Evolutionary conservation across 2,113 vertebrate genomes (phyloP).

Genomic region (Gadus chalcogrammus): DNA sequence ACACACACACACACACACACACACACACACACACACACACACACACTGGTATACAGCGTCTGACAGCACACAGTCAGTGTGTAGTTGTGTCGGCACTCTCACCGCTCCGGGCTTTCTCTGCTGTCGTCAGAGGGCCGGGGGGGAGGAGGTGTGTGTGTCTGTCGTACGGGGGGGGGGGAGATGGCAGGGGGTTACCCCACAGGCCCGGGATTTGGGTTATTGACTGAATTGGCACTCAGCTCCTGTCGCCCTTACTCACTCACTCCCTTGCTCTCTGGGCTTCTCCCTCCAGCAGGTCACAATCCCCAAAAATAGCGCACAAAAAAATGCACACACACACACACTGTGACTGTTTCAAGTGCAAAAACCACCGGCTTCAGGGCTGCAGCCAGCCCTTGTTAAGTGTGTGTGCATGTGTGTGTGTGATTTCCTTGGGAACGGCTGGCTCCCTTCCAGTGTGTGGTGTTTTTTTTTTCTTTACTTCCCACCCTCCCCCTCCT

Average conservation of each 20-base stretch:
- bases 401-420: constrained; percentile 55
- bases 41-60: no score
- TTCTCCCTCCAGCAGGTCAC: constrained; percentile 88
- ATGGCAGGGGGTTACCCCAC: constrained; percentile 18
- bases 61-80: constrained; percentile 12
- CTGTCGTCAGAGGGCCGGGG: no score
- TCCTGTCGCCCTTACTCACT: constrained; percentile 69
- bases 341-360: constrained; percentile 88
- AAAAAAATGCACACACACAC: constrained; percentile 85
- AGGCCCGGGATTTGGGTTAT: not conserved
- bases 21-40: no score
- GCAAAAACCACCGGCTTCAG: constrained; percentile 86
- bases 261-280: constrained; percentile 72
- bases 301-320: constrained; percentile 89
- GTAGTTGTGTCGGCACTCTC: not conserved
- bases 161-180: no score
- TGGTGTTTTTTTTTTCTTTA: constrained; percentile 54
- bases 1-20: no score
- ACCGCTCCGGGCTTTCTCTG: no score
- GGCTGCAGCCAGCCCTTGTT: constrained; percentile 86
- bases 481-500: not conserved
- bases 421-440: constrained; percentile 92
- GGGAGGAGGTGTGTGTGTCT: constrained; percentile 21
- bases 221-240: constrained; percentile 67
- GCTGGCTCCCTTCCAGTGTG: constrained; percentile 86